phyloP scores from a whole-genome alignment of 2,888 invertebrate species.

The Lithophane ornitopus region DNA sequence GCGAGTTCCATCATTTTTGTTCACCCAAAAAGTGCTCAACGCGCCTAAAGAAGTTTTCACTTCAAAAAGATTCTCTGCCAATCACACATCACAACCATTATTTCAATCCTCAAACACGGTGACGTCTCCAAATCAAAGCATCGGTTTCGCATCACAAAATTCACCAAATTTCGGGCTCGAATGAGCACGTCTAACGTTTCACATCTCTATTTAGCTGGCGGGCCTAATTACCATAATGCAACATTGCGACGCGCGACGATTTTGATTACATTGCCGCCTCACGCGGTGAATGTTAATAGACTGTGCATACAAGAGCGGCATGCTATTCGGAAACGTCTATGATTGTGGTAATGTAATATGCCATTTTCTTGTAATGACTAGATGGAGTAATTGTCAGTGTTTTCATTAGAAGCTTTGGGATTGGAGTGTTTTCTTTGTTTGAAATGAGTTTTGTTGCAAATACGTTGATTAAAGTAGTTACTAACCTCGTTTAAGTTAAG shows the following conservation, averaged over 20 bases:
- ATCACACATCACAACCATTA: background rate
- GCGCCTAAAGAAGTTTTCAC: no score
- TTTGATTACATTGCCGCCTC: conserved; percentile 83
- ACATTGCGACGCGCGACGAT: conserved; percentile 81
- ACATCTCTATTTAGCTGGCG: conserved; percentile 77
- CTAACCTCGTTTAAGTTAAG: no score
- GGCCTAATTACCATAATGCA: conserved; percentile 84
- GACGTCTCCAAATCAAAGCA: conserved; percentile 14
- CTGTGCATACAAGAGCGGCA: conserved; percentile 71
- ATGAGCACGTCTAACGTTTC: conserved; percentile 76
- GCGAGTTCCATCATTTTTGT: no score
- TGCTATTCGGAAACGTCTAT: conserved; percentile 73
- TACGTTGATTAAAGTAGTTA: background rate
- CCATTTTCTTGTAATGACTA: conserved; percentile 59
- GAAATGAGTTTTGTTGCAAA: background rate
- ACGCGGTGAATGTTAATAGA: conserved; percentile 80
- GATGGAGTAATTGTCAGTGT: conserved; percentile 38
- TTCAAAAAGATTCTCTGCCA: background rate
- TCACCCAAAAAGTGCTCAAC: no score
- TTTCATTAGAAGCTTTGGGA: conserved; percentile 28
- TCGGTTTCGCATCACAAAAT: conserved; percentile 43
- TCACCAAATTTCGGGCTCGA: conserved; percentile 67
- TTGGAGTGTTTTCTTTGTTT: conserved; percentile 6
- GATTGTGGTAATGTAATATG: conserved; percentile 66
- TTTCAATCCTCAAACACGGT: conserved; percentile 2